Conservation (phyloP, 2,113 vertebrate species). For the Callaeas wilsoni region DNA sequence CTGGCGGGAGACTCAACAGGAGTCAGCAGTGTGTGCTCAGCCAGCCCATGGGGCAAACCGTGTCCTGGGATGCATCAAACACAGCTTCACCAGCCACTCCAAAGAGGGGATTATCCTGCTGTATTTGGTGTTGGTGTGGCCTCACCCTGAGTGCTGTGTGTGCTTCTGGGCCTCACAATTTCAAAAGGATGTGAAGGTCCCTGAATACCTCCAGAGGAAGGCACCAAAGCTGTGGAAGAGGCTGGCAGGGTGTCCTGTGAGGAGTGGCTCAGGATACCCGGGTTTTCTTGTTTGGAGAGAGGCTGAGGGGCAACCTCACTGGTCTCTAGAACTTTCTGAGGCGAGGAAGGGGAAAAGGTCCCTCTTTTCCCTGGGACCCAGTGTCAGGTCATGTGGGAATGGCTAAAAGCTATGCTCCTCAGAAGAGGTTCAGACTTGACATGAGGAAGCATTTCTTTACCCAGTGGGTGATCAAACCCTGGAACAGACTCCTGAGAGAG, state of each 20-base stretch:
- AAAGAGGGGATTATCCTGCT: not conserved
- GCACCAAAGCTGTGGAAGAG: not conserved
- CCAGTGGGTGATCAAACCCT: not conserved
- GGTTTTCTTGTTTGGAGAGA: not conserved
- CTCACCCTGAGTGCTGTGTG: not conserved
- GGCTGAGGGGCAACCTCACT: not conserved
- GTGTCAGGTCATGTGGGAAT: not conserved
- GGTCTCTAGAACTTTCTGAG: not conserved
- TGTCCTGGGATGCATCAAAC: not conserved
- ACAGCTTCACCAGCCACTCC: not conserved
- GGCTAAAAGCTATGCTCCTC: not conserved
- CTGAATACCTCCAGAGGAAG: not conserved
- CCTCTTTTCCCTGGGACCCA: not conserved
- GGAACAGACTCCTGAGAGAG: not conserved
- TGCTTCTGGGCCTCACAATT: not conserved
- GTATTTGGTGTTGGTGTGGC: not conserved
- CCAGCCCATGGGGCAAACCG: not conserved
- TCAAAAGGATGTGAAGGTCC: not conserved
- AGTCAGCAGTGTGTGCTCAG: rapidly evolving
- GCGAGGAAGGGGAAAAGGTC: not conserved
- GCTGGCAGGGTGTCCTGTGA: not conserved
- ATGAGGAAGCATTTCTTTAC: not conserved
- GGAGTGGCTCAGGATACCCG: not conserved
- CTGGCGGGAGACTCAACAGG: not conserved
- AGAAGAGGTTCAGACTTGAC: not conserved